These are phyloP conservation scores for Muscicapa comitata DNA, from an alignment of 2,797 vertebrate genomes.

Conservation along the genomic window DNA sequence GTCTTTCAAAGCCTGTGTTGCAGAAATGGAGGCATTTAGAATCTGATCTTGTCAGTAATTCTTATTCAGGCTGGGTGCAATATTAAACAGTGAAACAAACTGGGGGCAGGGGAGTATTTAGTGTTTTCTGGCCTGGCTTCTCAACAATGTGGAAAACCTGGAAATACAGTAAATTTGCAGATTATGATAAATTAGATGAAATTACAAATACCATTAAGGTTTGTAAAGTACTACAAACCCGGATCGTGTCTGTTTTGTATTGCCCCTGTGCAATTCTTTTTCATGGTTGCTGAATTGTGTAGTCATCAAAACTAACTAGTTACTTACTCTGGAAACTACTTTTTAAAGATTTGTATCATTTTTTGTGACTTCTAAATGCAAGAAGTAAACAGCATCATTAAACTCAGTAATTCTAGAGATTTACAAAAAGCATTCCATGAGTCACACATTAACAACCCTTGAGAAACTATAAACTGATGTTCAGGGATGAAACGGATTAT, in stretches of 20 bases:
- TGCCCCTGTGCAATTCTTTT: not conserved
- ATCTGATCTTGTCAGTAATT: not conserved
- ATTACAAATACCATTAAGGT: not conserved
- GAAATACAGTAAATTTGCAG: not conserved
- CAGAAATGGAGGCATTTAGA: not conserved
- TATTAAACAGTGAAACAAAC: not conserved
- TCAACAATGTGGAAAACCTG: not conserved
- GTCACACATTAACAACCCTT: not conserved
- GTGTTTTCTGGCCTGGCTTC: not conserved
- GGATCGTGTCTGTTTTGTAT: not conserved
- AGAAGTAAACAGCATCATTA: slow-evolving; percentile 1
- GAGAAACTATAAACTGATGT: not conserved
- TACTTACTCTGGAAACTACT: not conserved
- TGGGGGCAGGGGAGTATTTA: not conserved
- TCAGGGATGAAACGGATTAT: not conserved
- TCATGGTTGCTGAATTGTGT: not conserved
- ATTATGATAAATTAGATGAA: not conserved
- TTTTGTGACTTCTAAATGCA: not conserved
- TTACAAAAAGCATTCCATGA: not conserved
- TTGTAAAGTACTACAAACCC: not conserved
- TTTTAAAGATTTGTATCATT: not conserved
- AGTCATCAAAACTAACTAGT: not conserved
- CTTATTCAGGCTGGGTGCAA: not conserved
- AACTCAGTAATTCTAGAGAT: not conserved
- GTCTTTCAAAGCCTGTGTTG: not conserved